A percentile compares a stretch with the other conserved stretches of the same genome.
These are phyloP conservation scores for Drosophila kambysellisi DNA, from an alignment of 2,888 invertebrate species.

Conservation along the genomic window DNA sequence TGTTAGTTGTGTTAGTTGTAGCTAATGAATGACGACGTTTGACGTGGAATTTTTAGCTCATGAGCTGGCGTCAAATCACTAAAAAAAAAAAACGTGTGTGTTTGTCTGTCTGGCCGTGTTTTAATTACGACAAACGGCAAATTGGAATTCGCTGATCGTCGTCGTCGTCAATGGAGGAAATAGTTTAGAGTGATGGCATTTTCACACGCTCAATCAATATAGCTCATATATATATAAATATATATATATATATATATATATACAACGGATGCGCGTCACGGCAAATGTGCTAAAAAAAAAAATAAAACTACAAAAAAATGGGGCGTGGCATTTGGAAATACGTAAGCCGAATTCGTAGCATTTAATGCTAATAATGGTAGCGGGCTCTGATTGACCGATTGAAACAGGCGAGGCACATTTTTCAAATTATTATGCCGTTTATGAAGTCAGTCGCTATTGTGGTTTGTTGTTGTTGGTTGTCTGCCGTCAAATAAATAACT, in stretches of 20 bases:
- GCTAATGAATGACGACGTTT: constrained; percentile 75
- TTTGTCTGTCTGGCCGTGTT: constrained; percentile 36
- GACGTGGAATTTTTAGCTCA: constrained; percentile 74
- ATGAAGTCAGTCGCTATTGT: constrained; percentile 42
- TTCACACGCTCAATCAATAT: constrained; percentile 70
- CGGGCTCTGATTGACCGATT: constrained; percentile 28
- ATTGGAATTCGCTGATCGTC: constrained; percentile 55
- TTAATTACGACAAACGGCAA: constrained; percentile 74
- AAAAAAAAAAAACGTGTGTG: constrained; percentile 17
- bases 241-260: neutral
- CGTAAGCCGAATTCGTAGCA: constrained; percentile 29
- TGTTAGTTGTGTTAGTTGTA: constrained; percentile 5
- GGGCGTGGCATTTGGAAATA: constrained; percentile 47
- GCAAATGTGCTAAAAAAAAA: constrained; percentile 35
- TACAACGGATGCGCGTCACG: constrained; percentile 67
- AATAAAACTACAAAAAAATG: neutral
- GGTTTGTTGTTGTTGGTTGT: constrained; percentile 31
- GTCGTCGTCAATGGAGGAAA: constrained; percentile 58
- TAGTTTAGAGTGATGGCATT: constrained; percentile 67
- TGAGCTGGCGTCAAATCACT: constrained; percentile 57
- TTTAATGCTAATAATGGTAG: constrained; percentile 33
- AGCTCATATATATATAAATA: constrained; percentile 25
- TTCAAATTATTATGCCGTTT: constrained; percentile 60
- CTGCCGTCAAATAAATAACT: constrained; percentile 70
- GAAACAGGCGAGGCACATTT: constrained; percentile 45